These are phyloP conservation scores for Rotaria magnacalcarata DNA, from an alignment of 2,888 invertebrate genomes.

Conservation along the genomic window DNA sequence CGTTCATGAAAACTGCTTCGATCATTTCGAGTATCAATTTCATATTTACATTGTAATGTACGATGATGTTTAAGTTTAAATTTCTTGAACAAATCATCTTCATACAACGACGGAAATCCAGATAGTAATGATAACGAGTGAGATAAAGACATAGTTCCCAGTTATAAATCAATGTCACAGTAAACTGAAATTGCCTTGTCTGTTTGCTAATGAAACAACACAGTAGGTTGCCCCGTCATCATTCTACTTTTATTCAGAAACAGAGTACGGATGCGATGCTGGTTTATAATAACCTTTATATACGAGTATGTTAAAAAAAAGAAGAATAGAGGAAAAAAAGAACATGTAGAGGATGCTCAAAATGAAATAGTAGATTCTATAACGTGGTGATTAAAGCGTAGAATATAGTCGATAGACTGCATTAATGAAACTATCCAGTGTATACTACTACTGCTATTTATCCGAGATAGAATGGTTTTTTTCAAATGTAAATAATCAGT, in stretches of 20 bases:
- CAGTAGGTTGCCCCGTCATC: no score
- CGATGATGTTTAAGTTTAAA: not conserved
- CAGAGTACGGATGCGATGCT: not conserved
- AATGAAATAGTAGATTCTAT: not conserved
- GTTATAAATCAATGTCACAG: not conserved
- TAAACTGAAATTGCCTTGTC: not conserved
- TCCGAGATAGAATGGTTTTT: not conserved
- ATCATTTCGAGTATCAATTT: not conserved
- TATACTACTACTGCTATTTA: not conserved
- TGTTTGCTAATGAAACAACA: no score
- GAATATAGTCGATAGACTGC: not conserved
- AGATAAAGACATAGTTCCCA: not conserved
- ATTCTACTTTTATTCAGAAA: no score
- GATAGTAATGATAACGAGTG: not conserved
- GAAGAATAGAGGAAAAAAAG: not conserved
- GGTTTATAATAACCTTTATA: not conserved
- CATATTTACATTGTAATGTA: not conserved
- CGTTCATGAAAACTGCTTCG: not conserved
- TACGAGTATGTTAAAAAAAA: not conserved
- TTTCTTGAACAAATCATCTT: not conserved
- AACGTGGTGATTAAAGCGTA: not conserved
- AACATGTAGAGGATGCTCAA: not conserved
- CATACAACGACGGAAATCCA: not conserved
- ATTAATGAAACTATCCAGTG: not conserved
- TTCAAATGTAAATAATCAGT: not conserved